A percentile compares a stretch with the other conserved stretches of the same genome.
Conservation (phyloP, 2,888 invertebrate species). For the Pollenia angustigena region DNA sequence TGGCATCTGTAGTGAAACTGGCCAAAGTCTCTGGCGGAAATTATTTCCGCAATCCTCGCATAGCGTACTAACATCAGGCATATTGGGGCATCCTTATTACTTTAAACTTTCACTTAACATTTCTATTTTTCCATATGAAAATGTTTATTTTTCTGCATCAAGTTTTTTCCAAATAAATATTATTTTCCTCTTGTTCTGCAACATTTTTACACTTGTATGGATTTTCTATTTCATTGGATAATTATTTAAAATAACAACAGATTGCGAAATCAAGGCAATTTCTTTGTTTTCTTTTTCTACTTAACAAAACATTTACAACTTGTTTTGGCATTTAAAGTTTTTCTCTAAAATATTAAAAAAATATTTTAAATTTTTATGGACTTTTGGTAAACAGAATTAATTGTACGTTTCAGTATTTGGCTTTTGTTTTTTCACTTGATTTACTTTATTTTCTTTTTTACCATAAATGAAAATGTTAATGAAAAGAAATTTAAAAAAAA, state of each 20-base stretch:
- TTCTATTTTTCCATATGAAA: too few relatives aligned
- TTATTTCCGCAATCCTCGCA: too few relatives aligned
- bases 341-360: not conserved
- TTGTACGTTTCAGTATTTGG: not conserved
- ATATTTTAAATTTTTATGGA: slow-evolving; percentile 25
- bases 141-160: not conserved
- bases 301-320: not conserved
- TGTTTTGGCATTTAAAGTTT: slow-evolving; percentile 19
- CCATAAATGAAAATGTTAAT: not conserved
- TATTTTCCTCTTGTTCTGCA: not conserved
- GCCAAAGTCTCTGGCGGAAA: too few relatives aligned
- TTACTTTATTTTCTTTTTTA: slow-evolving; percentile 16
- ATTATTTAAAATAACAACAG: not conserved
- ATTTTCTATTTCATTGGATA: slow-evolving; percentile 18
- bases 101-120: too few relatives aligned
- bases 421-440: slow-evolving; percentile 27
- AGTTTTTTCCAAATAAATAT: not conserved
- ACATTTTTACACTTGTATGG: not conserved
- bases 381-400: not conserved
- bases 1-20: too few relatives aligned
- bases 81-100: too few relatives aligned
- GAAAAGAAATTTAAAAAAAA: not conserved
- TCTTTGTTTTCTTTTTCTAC: not conserved
- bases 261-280: not conserved
- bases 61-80: too few relatives aligned